Percentiles rank a stretch among this genome's conserved stretches.
These are phyloP conservation scores for Phortica variegata DNA, from an alignment of 1,140 invertebrate species.

Conservation along the genomic window DNA sequence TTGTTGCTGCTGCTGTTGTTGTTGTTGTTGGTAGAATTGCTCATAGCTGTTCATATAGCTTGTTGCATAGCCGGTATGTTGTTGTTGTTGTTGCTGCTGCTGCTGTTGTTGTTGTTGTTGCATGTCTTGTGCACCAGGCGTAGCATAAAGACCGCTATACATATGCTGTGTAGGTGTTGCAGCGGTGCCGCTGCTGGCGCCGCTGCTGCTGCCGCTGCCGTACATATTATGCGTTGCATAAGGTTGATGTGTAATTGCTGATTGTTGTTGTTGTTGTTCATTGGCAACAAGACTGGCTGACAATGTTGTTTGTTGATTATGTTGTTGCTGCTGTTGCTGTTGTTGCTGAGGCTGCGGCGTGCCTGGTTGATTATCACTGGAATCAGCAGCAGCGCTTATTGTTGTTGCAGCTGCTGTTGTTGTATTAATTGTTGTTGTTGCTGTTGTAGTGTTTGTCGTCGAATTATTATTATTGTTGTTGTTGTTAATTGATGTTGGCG, in stretches of 20 bases:
- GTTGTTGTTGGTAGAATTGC: slow-evolving; percentile 53
- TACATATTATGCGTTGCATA: slow-evolving; percentile 11
- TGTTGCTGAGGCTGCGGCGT: slow-evolving; percentile 44
- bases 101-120: slow-evolving; percentile 28
- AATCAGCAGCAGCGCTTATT: slow-evolving; percentile 53
- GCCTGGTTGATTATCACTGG: slow-evolving; percentile 55
- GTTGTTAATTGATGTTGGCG: background rate
- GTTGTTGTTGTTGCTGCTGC: slow-evolving; percentile 37
- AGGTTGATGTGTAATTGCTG: slow-evolving; percentile 42
- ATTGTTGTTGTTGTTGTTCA: slow-evolving; percentile 29
- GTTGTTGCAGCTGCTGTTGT: slow-evolving; percentile 28
- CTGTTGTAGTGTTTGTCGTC: too few species aligned
- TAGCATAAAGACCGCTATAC: too few species aligned
- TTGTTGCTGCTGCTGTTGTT: slow-evolving; percentile 32
- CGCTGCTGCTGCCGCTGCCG: slow-evolving; percentile 10
- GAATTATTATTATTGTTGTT: background rate
- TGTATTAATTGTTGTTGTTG: background rate
- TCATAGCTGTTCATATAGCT: slow-evolving; percentile 53
- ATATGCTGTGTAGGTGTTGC: too few species aligned
- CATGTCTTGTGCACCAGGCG: slow-evolving; percentile 68
- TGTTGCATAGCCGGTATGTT: slow-evolving; percentile 17
- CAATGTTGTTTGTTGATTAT: slow-evolving; percentile 23
- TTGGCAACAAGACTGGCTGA: too few species aligned
- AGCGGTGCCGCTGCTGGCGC: background rate
- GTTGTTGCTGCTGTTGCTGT: slow-evolving; percentile 22